Conservation (phyloP, 2,888 invertebrate species). For the Drosophila niveifrons region DNA sequence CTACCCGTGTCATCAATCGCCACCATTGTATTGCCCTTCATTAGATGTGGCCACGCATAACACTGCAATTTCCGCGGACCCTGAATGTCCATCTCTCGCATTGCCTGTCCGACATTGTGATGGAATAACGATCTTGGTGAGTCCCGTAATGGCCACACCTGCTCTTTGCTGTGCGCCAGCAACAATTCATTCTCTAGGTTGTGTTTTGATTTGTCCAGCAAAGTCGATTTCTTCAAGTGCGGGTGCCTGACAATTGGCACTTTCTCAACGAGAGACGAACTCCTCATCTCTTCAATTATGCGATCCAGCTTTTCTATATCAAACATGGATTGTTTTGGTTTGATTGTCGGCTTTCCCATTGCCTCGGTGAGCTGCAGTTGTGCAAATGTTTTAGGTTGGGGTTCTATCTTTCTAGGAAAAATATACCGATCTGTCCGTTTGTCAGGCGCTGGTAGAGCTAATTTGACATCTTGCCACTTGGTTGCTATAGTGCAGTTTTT, state of each 20-base stretch:
- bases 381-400: background rate
- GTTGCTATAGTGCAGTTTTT: background rate
- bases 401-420: too few species aligned
- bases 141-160: background rate
- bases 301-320: constrained; percentile 1
- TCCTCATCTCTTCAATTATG: background rate
- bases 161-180: constrained; percentile 40
- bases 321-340: background rate
- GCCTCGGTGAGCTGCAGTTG: background rate
- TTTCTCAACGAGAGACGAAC: background rate
- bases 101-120: background rate
- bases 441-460: too few species aligned
- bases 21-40: constrained; percentile 36
- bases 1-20: constrained; percentile 20
- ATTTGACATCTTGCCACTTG: too few species aligned
- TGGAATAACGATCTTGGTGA: constrained; percentile 8
- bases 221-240: background rate
- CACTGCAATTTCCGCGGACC: constrained; percentile 26
- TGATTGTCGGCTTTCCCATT: background rate
- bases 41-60: constrained; percentile 66
- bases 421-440: too few species aligned
- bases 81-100: constrained; percentile 20
- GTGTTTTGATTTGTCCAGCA: background rate
- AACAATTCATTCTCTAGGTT: constrained; percentile 8
- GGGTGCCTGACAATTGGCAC: background rate